These are phyloP conservation scores for Labrus mixtus DNA, from an alignment of 2,113 vertebrate species.

Conservation along the genomic window DNA sequence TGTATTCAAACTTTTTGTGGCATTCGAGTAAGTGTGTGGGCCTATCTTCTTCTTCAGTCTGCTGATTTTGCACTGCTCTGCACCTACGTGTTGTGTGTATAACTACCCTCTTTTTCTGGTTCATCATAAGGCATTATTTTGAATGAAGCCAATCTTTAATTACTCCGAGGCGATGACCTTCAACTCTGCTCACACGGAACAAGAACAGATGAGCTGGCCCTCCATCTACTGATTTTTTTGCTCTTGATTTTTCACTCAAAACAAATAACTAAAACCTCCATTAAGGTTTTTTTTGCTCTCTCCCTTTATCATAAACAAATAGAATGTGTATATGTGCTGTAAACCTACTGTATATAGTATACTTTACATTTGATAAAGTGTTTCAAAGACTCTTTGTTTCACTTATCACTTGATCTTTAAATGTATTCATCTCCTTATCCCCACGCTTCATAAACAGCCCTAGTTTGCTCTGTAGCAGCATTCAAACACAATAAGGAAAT, in stretches of 20 bases:
- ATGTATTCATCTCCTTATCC: constrained; percentile 7
- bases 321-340: neutral
- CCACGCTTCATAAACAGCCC: constrained; percentile 8
- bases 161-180: constrained; percentile 48
- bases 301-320: neutral
- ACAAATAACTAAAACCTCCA: constrained; percentile 47
- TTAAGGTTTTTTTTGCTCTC: neutral
- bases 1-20: too few species aligned
- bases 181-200: constrained; percentile 29
- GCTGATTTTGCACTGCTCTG: too few species aligned
- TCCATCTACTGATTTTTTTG: constrained; percentile 19
- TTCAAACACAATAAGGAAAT: constrained; percentile 22
- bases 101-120: too few species aligned
- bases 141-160: constrained; percentile 12
- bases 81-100: too few species aligned
- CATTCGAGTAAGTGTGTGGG: too few species aligned
- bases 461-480: constrained; percentile 3
- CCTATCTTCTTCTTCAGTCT: too few species aligned
- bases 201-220: neutral
- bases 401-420: constrained; percentile 3
- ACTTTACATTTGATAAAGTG: neutral
- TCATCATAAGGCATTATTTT: too few species aligned
- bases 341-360: neutral
- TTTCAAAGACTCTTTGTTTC: neutral
- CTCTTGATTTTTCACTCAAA: constrained; percentile 24